phyloP scores from a whole-genome alignment of 2,888 invertebrate species.

The Agriotes lineatus region DNA sequence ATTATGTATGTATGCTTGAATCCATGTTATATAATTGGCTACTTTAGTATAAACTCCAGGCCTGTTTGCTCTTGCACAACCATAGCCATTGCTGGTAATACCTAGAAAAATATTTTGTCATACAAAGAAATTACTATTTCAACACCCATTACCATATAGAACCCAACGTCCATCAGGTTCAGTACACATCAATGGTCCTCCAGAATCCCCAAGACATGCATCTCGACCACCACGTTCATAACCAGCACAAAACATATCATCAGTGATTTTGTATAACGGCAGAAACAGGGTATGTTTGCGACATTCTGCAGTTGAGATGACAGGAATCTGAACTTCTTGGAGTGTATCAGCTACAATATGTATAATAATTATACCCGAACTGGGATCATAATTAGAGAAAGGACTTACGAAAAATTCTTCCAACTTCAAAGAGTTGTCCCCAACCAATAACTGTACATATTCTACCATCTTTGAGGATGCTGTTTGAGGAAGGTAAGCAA shows the following conservation, averaged over 20 bases:
- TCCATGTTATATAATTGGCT: constrained; percentile 80
- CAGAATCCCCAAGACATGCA: constrained; percentile 85
- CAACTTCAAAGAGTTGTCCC: constrained; percentile 85
- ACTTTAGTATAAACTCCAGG: constrained; percentile 88
- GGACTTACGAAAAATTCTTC: constrained; percentile 82
- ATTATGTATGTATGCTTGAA: constrained; percentile 69
- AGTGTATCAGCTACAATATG: constrained; percentile 78
- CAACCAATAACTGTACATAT: constrained; percentile 85
- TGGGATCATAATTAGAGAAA: background rate
- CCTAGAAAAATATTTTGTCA: constrained; percentile 63
- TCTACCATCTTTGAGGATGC: constrained; percentile 73
- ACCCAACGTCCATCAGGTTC: constrained; percentile 67
- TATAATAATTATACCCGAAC: background rate
- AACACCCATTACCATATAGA: constrained; percentile 52
- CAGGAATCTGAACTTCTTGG: constrained; percentile 84
- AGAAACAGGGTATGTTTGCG: constrained; percentile 79
- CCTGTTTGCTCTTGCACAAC: constrained; percentile 82
- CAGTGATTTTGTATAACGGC: constrained; percentile 81
- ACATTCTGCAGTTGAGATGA: constrained; percentile 83
- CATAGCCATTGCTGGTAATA: constrained; percentile 85
- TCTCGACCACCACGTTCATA: constrained; percentile 84
- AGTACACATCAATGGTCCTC: constrained; percentile 84
- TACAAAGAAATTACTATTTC: background rate
- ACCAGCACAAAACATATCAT: constrained; percentile 87
- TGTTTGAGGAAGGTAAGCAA: constrained; percentile 74